These are phyloP conservation scores for Pandemis corylana DNA, from an alignment of 2,888 invertebrate genomes.

Conservation along the genomic window DNA sequence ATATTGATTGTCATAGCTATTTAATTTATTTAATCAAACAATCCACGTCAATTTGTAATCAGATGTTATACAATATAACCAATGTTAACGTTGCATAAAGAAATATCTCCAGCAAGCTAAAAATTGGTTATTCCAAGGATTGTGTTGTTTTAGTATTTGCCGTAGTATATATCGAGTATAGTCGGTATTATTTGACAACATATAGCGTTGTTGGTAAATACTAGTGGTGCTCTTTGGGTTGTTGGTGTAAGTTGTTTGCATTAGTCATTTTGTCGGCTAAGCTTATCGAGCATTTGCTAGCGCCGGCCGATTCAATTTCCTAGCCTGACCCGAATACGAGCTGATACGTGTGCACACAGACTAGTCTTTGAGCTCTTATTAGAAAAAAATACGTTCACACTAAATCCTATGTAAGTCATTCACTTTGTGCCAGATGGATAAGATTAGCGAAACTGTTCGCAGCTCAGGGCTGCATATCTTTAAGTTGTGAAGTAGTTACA, in stretches of 20 bases:
- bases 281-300: constrained; percentile 60
- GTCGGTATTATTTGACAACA: constrained; percentile 12
- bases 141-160: background rate
- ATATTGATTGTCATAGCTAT: too few species aligned
- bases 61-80: background rate
- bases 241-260: constrained; percentile 56
- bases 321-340: constrained; percentile 44
- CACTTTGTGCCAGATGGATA: background rate
- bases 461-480: background rate
- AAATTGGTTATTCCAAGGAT: background rate
- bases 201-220: constrained; percentile 23
- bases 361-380: constrained; percentile 20
- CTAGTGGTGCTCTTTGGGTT: constrained; percentile 30
- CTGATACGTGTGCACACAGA: constrained; percentile 40
- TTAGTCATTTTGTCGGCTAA: constrained; percentile 60
- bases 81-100: background rate
- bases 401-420: background rate
- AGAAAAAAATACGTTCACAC: constrained; percentile 1
- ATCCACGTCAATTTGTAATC: too few species aligned
- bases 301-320: constrained; percentile 51
- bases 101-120: background rate
- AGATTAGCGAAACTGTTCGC: background rate
- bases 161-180: background rate
- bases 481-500: background rate
- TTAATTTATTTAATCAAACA: too few species aligned